These are phyloP conservation scores for cat (Felis catus) DNA, from an alignment of 2,113 vertebrate species.

Conservation along the genomic window DNA sequence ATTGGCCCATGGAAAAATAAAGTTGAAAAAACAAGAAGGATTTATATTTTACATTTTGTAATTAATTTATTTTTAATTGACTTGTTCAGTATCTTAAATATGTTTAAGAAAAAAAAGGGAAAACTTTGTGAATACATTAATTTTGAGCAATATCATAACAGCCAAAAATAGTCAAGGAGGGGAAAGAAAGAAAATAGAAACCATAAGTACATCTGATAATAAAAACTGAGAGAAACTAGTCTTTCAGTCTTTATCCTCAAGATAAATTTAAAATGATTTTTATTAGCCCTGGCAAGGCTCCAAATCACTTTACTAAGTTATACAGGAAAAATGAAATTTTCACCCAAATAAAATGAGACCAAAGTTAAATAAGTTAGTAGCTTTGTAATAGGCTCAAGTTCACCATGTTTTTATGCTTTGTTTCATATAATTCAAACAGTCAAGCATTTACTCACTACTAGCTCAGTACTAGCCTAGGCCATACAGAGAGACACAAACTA, in stretches of 20 bases:
- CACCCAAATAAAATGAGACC: neutral
- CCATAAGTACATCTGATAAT: neutral
- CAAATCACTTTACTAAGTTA: neutral
- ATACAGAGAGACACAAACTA: neutral
- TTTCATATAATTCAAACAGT: neutral
- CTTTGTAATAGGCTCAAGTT: neutral
- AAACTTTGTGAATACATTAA: constrained; percentile 36
- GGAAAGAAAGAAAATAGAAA: constrained; percentile 9
- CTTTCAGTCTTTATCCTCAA: neutral
- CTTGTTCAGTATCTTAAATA: neutral
- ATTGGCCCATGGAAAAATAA: neutral
- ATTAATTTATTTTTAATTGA: neutral
- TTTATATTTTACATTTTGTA: neutral
- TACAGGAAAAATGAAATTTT: neutral
- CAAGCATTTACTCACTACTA: neutral
- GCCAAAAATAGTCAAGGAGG: neutral
- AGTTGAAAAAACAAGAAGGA: neutral
- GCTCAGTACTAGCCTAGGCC: neutral
- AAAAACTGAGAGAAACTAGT: constrained; percentile 36
- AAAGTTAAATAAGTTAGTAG: neutral
- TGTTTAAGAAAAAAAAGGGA: neutral
- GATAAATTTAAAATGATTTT: constrained; percentile 31
- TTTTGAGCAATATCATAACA: neutral
- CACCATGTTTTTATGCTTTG: neutral
- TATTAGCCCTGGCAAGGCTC: neutral